These are phyloP conservation scores for Agrypnia vestita DNA, from an alignment of 1,140 invertebrate species.

Conservation along the genomic window DNA sequence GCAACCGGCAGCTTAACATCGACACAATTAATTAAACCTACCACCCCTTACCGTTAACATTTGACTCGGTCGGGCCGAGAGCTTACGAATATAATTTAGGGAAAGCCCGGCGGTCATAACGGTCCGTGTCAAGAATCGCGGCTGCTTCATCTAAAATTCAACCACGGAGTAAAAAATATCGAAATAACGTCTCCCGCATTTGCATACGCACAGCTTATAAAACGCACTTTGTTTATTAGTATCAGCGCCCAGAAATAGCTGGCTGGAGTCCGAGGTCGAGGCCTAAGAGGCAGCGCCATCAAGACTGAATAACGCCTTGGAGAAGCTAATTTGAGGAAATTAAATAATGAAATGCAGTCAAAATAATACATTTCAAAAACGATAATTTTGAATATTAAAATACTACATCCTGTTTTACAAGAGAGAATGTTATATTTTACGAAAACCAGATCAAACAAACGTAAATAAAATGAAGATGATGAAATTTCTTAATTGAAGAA, in stretches of 20 bases:
- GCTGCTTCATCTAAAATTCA: slow-evolving; percentile 14
- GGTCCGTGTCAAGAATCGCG: slow-evolving; percentile 3
- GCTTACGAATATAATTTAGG: slow-evolving; percentile 47
- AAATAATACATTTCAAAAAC: too few relatives aligned
- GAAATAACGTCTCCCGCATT: not conserved
- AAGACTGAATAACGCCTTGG: slow-evolving; percentile 12
- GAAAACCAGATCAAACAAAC: too few relatives aligned
- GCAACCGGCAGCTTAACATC: slow-evolving; percentile 56
- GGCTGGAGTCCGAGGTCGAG: not conserved
- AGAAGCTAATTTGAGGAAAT: not conserved
- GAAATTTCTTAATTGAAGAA: too few relatives aligned
- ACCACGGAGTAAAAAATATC: not conserved
- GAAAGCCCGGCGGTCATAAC: slow-evolving; percentile 8
- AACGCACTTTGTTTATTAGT: not conserved
- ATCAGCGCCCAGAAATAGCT: not conserved
- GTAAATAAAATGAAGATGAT: too few relatives aligned
- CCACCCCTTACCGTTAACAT: slow-evolving; percentile 49
- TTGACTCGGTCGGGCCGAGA: slow-evolving; percentile 43
- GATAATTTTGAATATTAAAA: too few relatives aligned
- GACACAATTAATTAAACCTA: slow-evolving; percentile 57
- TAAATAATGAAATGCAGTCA: slow-evolving; percentile 17
- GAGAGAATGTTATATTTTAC: too few relatives aligned
- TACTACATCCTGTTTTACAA: too few relatives aligned
- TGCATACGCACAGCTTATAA: not conserved
- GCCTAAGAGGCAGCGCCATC: not conserved